Base-by-base conservation (phyloP, 2,888 invertebrate species). In the Orthonychiurus folsomi region DNA sequence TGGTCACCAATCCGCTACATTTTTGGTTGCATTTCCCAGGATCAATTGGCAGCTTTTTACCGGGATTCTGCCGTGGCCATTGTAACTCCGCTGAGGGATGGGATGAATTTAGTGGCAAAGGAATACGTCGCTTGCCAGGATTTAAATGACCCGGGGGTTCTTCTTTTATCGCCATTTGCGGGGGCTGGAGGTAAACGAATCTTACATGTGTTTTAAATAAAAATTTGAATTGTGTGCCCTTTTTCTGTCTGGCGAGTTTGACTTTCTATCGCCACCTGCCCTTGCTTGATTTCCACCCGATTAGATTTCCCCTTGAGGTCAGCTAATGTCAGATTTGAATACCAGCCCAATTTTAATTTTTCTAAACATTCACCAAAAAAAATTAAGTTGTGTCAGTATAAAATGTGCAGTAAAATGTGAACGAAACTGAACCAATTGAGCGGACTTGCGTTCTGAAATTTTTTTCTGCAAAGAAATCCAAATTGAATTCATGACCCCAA, bases 61-160 rank as follows among this genome's bases (percentile, higher is more conserved):
- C 68, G 78, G 28, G 78, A 78, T 62, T 75, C 79, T 2, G 75
- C 77, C 20, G 77, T 79, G 24, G 78, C 77, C 21, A 67, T 79
- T 59, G 77, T 79, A 2, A 79, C 79, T 3, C 79, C 79, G 15
- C 70, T 79, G 21, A 66, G 79, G 57, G 79, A 79, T 70, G 79
- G 79, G 2, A 79, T 78, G 78, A 79, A 79, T 69, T 71, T 79
- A 52, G 79, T 79, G 9, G 78, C 78, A 20, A 79, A 79, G 66
- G 79, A 79, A 67, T 78, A 75, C 61, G 78, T 79, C 2, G 79
- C 79, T 3, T 78, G 78, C 65, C 76, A 78, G 68, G 68, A 71
- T 54, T 75, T 76, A 15, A 74, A 75, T 28, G 75, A 77, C 37
- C 77, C 78, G 1, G 79, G 79, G 1, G 78, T 78, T 1, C 71